Evolutionary conservation across 2,888 invertebrate species (phyloP).

Genomic region (Griposia aprilina): DNA sequence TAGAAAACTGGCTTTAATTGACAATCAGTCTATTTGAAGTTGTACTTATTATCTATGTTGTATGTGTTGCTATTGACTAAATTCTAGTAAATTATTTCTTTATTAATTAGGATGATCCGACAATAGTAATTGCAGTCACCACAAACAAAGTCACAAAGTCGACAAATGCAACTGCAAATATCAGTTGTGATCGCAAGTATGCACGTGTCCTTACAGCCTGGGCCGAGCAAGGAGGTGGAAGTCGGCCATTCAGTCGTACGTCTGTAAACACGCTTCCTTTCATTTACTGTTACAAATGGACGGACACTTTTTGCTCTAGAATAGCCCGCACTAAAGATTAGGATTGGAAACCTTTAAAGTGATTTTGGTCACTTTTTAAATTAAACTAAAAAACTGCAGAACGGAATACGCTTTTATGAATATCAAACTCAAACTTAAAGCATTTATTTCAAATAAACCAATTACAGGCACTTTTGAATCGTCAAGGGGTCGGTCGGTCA

Average conservation of each 20-base stretch:
- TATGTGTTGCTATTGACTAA: background rate
- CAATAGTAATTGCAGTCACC: background rate
- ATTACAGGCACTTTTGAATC: too few species aligned
- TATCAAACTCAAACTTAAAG: background rate
- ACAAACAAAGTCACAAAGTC: too few species aligned
- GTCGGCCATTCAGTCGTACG: slow-evolving; percentile 65
- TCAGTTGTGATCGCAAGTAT: slow-evolving; percentile 30
- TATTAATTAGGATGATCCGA: background rate
- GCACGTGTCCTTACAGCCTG: slow-evolving; percentile 38
- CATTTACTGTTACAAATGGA: slow-evolving; percentile 51
- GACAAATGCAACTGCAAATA: background rate
- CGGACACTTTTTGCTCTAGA: slow-evolving; percentile 30
- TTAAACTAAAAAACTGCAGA: background rate
- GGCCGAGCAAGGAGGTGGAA: slow-evolving; percentile 67
- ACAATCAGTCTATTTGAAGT: slow-evolving; percentile 11
- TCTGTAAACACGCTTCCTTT: slow-evolving; percentile 64
- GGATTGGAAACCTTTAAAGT: background rate
- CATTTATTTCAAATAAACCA: too few species aligned
- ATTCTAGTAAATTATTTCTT: slow-evolving; percentile 1
- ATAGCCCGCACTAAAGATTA: background rate
- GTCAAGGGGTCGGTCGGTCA: too few species aligned
- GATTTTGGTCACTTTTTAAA: background rate
- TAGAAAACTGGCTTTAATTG: slow-evolving; percentile 22
- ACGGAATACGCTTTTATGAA: background rate
- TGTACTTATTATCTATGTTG: background rate